Conservation (phyloP, 2,113 vertebrate genomes). For the Chroicocephalus ridibundus region DNA sequence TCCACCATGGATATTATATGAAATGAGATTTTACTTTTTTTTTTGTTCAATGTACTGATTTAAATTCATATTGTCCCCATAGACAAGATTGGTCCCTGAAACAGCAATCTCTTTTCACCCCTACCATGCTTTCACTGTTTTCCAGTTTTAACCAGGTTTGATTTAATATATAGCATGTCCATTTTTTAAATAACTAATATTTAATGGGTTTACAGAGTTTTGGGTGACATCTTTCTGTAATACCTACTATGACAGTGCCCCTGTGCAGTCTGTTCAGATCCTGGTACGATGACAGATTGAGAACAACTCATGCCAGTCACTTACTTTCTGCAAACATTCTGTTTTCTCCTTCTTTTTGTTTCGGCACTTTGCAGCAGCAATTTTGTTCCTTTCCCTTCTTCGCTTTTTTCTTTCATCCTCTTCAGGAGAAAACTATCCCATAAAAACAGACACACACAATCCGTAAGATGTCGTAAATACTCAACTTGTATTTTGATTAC, state of each 20-base stretch:
- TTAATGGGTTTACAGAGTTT: background rate
- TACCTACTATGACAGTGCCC: background rate
- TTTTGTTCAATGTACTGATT: background rate
- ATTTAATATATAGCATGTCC: background rate
- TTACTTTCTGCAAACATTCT: slow-evolving; percentile 90
- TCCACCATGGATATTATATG: background rate
- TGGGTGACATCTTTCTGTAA: background rate
- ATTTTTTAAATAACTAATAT: background rate
- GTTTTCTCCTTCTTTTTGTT: slow-evolving; percentile 99
- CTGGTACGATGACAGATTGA: background rate
- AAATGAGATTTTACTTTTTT: background rate
- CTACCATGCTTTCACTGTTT: background rate
- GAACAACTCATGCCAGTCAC: background rate
- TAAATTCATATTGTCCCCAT: background rate
- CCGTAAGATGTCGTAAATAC: background rate
- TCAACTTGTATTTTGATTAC: background rate
- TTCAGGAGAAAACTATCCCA: slow-evolving; percentile 74
- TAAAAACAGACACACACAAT: background rate
- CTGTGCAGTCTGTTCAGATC: background rate
- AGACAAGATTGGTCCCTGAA: background rate
- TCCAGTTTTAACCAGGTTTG: background rate
- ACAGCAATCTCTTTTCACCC: background rate
- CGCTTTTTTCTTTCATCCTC: slow-evolving; percentile 91
- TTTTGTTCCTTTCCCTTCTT: slow-evolving; percentile 94
- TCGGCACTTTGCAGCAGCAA: slow-evolving; percentile 94